Conservation (phyloP, 2,797 vertebrate species). For the Xiphophorus birchmanni region DNA sequence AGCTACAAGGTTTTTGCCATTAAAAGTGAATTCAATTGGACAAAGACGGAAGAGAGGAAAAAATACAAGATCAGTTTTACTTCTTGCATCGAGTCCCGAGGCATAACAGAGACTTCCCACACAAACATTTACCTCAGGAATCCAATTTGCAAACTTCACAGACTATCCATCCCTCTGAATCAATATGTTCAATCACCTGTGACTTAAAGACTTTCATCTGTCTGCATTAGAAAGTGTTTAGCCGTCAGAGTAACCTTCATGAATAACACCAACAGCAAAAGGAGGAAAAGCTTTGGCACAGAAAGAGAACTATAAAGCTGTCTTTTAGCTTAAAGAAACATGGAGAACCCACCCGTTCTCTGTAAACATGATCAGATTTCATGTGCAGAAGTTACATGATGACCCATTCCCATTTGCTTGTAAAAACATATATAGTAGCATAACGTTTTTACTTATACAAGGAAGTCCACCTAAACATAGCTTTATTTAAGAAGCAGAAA, state of each 20-base stretch:
- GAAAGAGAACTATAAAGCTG: neutral
- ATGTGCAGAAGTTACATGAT: neutral
- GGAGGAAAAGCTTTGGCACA: neutral
- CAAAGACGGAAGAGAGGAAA: neutral
- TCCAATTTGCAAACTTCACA: constrained; percentile 50
- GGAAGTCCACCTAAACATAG: neutral
- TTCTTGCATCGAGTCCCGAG: neutral
- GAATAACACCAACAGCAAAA: constrained; percentile 11
- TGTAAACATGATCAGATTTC: neutral
- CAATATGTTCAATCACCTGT: constrained; percentile 26
- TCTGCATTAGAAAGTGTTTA: constrained; percentile 3
- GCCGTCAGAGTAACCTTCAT: neutral
- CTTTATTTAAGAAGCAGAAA: neutral
- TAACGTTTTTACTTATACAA: neutral
- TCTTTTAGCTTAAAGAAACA: neutral
- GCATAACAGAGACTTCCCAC: constrained; percentile 22
- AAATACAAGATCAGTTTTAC: constrained; percentile 1
- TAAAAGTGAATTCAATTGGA: constrained; percentile 5
- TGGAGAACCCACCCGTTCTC: neutral
- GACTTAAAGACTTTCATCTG: constrained; percentile 28
- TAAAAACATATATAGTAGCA: neutral
- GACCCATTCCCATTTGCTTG: neutral
- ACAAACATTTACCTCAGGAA: constrained; percentile 31
- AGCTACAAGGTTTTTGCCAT: neutral
- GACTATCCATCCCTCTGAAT: constrained; percentile 32